Evolutionary conservation across 1,140 invertebrate species (phyloP).

Genomic region (Cotesia chilonis): DNA sequence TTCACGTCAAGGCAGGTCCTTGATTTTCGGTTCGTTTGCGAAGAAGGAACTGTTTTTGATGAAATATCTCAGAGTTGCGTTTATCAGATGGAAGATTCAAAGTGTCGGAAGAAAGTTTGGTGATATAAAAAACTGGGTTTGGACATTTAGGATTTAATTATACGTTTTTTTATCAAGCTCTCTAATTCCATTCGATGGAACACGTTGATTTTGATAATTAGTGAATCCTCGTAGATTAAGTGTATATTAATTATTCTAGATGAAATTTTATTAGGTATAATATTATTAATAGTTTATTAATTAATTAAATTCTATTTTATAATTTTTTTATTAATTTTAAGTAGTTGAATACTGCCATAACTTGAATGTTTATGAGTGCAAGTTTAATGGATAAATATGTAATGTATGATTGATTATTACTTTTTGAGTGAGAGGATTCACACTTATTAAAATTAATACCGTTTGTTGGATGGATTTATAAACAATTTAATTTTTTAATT

Average conservation of each 20-base stretch:
- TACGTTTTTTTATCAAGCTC: conserved; percentile 1
- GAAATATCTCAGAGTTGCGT: conserved; percentile 66
- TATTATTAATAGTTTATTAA: background rate
- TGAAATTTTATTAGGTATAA: no score
- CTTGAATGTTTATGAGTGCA: conserved; percentile 16
- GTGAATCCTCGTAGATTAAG: conserved; percentile 55
- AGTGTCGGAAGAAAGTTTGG: conserved; percentile 53
- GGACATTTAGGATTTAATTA: background rate
- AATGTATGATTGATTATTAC: background rate
- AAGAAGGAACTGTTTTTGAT: conserved; percentile 68
- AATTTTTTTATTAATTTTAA: background rate
- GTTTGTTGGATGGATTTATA: conserved; percentile 20
- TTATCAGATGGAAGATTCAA: conserved; percentile 48
- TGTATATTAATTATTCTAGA: conserved; percentile 40
- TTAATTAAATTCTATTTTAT: background rate
- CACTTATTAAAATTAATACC: conserved; percentile 60
- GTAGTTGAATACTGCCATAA: conserved; percentile 30
- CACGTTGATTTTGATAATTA: conserved; percentile 60
- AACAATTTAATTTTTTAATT: conserved; percentile 7
- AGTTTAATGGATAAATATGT: background rate
- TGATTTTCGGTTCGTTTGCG: conserved; percentile 71
- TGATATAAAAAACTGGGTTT: conserved; percentile 12
- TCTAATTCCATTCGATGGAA: conserved; percentile 17
- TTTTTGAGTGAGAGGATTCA: conserved; percentile 51
- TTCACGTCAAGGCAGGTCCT: conserved; percentile 68